These are phyloP conservation scores for Dasyprocta punctata DNA, from an alignment of 2,113 vertebrate genomes.

Conservation along the genomic window DNA sequence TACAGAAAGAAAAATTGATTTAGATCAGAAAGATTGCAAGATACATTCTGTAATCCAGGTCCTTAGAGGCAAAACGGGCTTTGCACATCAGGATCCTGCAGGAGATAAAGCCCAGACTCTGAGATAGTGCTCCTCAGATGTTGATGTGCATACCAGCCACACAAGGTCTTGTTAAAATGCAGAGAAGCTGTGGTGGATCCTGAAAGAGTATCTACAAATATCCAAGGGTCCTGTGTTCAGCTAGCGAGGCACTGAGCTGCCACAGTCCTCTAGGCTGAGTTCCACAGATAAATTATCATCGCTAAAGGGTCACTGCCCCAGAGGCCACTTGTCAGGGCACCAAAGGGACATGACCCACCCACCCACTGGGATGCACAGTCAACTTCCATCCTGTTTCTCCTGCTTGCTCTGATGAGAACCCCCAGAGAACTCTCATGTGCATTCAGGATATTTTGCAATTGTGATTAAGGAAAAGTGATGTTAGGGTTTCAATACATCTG, in stretches of 20 bases:
- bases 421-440: neutral
- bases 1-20: slow-evolving; percentile 54
- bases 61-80: neutral
- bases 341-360: neutral
- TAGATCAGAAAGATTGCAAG: slow-evolving; percentile 56
- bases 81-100: neutral
- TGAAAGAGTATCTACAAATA: neutral
- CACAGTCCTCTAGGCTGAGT: neutral
- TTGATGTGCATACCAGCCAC: neutral
- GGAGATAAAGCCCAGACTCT: slow-evolving; percentile 28
- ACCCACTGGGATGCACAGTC: neutral
- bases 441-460: neutral
- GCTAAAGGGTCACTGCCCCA: neutral
- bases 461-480: neutral
- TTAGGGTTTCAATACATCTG: neutral
- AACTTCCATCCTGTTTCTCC: neutral
- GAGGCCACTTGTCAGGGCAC: neutral
- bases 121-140: neutral
- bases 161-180: neutral
- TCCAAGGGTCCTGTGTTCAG: neutral
- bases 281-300: neutral
- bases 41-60: slow-evolving; percentile 46
- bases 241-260: neutral
- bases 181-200: neutral
- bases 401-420: neutral